Evolutionary conservation across 2,113 vertebrate genomes (phyloP), one percentile per base, ranked within the genome.

Genomic region (Holacanthus passer): DNA sequence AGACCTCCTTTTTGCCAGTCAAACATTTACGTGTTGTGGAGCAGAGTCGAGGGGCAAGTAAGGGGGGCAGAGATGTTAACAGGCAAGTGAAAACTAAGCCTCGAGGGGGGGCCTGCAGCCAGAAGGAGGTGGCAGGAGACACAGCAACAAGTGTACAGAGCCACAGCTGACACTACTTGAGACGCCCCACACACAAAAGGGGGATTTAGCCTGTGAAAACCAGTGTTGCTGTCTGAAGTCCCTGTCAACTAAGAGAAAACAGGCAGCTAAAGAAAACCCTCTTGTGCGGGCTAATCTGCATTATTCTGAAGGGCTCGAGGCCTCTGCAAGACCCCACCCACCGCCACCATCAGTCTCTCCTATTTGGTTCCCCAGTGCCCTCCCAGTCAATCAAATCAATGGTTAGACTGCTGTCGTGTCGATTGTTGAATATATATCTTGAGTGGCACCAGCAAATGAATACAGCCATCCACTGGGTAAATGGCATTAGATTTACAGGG

Each of bases 91-190:
- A 72, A 79, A 81, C 41, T 19, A 59, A 62, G 65, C 48, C 43
- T 13, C 2, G 7, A n/a, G n/a, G n/a, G 62, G 31, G 65, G 66
- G n/a, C 24, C 48, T 55, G 58, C 11, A 66, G 65, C 47, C 66
- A 79, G 47, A 65, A 41, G 80, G 79, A 72, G 39, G 79, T 63
- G 45, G 43, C 43, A 50, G 58, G 70, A 73, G 48, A 79, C 59
- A 73, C 65, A 71, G 81, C 67, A 78, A 79, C 78, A 83, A 79
- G 84, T 75, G 58, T 73, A 62, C 27, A 71, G 41, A 52, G 72
- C 85, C 70, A 55, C 75, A 84, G 85, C 83, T 79, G 78, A 83
- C 73, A 87, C 79, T 79, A 52, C 85, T 84, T 29, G 75, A 84
- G 77, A 80, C 24, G 19, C 41, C 58, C 50, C 24, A 32, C 43